phyloP scores from a whole-genome alignment of 1,140 invertebrate species.

The Papilio polyxenes region DNA sequence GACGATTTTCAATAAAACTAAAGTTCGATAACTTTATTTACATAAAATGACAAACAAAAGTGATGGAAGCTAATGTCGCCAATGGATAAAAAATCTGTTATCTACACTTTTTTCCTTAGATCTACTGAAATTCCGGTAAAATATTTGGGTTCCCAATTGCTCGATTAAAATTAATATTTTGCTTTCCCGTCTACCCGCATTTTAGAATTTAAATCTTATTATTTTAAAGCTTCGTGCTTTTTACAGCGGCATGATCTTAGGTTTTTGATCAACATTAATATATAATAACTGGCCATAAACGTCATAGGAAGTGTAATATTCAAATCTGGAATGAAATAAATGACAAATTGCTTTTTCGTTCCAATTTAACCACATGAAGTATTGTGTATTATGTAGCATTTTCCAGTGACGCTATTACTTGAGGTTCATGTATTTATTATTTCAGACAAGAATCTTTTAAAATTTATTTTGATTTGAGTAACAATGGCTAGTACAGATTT shows the following conservation, averaged over 20 bases:
- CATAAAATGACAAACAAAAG: no score
- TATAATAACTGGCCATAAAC: slow-evolving; percentile 41
- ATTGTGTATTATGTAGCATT: slow-evolving; percentile 76
- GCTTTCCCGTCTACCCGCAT: not conserved
- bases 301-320: slow-evolving; percentile 53
- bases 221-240: not conserved
- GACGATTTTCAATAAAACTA: no score
- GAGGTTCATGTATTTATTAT: slow-evolving; percentile 71
- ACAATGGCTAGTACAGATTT: slow-evolving; percentile 76
- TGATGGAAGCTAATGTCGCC: no score
- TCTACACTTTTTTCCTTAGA: no score
- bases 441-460: slow-evolving; percentile 65
- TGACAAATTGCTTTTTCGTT: slow-evolving; percentile 65
- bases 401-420: slow-evolving; percentile 63
- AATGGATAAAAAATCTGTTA: no score
- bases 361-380: slow-evolving; percentile 56
- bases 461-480: slow-evolving; percentile 61
- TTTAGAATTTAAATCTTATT: not conserved
- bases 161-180: not conserved
- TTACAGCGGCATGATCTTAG: not conserved
- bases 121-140: no score
- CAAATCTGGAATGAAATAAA: slow-evolving; percentile 58
- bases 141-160: no score
- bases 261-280: not conserved
- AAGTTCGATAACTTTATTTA: no score